These are phyloP conservation scores for Mythimna loreyi DNA, from an alignment of 2,888 invertebrate species.

Conservation along the genomic window DNA sequence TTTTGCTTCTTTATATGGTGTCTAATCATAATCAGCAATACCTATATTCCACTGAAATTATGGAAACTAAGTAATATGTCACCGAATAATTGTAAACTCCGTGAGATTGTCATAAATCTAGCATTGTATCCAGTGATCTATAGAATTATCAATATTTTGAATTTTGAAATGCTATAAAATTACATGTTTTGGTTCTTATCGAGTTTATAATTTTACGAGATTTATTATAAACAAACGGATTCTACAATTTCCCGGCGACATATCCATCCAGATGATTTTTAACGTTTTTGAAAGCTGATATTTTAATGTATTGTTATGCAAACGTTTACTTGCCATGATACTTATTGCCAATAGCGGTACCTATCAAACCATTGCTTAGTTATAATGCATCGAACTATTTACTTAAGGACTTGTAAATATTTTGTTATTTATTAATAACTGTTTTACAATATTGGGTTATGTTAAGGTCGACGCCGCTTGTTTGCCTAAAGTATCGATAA, in stretches of 20 bases:
- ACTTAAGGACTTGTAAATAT: conserved; percentile 60
- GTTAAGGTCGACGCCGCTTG: conserved; percentile 37
- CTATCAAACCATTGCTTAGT: conserved; percentile 64
- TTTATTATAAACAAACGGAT: not conserved
- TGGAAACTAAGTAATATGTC: not conserved
- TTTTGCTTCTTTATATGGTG: conserved; percentile 8
- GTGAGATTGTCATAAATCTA: not conserved
- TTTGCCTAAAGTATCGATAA: conserved; percentile 1
- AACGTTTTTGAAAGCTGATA: conserved; percentile 16
- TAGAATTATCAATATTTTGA: too few relatives aligned
- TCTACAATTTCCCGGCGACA: not conserved
- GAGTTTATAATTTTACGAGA: not conserved
- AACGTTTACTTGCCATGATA: conserved; percentile 64
- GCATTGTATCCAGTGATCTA: too few relatives aligned
- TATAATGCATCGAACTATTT: conserved; percentile 60
- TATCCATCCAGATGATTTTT: not conserved
- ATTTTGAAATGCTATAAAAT: not conserved
- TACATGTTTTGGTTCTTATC: not conserved
- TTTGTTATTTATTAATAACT: conserved; percentile 67
- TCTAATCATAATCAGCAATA: conserved; percentile 12
- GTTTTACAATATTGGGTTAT: conserved; percentile 38
- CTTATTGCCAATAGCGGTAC: conserved; percentile 61
- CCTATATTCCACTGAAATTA: conserved; percentile 4
- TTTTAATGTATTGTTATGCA: conserved; percentile 41
- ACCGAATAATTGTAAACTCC: not conserved